Percentiles rank a stretch among this genome's conserved stretches.
phyloP scores from a whole-genome alignment of 2,888 invertebrate species.

The Standfussiana lucernea region DNA sequence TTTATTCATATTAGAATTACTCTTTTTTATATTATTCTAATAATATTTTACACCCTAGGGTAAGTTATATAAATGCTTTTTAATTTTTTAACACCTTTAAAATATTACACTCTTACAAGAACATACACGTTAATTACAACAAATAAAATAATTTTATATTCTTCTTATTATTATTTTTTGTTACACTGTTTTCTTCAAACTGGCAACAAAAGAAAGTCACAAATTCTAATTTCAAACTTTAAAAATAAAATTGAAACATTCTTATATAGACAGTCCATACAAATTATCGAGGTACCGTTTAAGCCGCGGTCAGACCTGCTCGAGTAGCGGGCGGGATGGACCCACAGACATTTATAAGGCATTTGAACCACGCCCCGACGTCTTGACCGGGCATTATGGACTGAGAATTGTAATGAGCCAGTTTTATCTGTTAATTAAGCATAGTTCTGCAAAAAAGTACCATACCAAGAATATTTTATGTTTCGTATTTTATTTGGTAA shows the following conservation, averaged over 20 bases:
- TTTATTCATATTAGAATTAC: too few relatives aligned
- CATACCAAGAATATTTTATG: too few relatives aligned
- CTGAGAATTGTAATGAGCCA: constrained; percentile 40
- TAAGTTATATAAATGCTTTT: too few relatives aligned
- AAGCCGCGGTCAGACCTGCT: constrained; percentile 41
- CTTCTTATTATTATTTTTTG: background rate
- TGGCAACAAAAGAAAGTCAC: background rate
- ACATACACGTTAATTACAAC: background rate
- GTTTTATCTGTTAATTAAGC: constrained; percentile 19
- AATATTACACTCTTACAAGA: background rate
- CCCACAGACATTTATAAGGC: constrained; percentile 66
- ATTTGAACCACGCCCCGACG: constrained; percentile 57
- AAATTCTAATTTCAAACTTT: constrained; percentile 6
- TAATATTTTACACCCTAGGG: background rate
- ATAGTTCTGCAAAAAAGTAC: background rate
- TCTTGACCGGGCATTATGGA: constrained; percentile 47
- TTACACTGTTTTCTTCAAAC: background rate
- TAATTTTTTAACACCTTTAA: background rate
- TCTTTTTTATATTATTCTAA: background rate
- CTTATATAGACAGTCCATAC: constrained; percentile 2
- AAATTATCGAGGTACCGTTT: constrained; percentile 38
- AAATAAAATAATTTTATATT: background rate
- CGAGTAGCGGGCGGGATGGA: constrained; percentile 50
- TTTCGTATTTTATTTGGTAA: too few relatives aligned
- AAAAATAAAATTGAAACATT: constrained; percentile 3